Base-by-base conservation (phyloP, 1,140 invertebrate genomes). In the Ladona fulva region DNA sequence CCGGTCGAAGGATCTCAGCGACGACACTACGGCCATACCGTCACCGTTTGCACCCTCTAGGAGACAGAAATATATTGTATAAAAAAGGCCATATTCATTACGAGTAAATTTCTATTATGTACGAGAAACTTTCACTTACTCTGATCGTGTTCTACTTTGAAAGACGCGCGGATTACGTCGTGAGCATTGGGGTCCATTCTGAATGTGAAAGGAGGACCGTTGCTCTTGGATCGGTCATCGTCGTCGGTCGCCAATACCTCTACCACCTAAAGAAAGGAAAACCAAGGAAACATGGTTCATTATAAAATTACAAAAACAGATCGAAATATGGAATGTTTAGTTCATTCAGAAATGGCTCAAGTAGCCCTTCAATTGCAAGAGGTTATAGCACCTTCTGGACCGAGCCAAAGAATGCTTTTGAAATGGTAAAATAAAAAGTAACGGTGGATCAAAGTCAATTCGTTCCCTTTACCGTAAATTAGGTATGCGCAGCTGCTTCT, bases 231-330 rank as follows among this genome's bases (percentile, higher is more conserved):
- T 79, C 95, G 88, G 85, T 97, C 95, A 83, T 97, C 95, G 84
- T 97, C 95, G 85, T 99, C 97, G 0, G 95, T 97, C 0, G 96
- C 97, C 77, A 97, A 88, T 78, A 99, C 94, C 86, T 97, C 95
- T 1, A 96, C 93, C 12, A 97, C 52, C 52, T 66, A 12, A 19
- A 3, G 12, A 66, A 66, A 66, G n/a, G 52, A 66, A 66, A 66
- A 19, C 14, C 12, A 66, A 12, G 1, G 52, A 6, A 5, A 37
- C 8, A 37, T 37, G 3, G 29, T 5, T 37, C 8, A 8, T 1
- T 5, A 37, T 37, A 1, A 37, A 5, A 37, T 37, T 37, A 37
- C 3, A 37, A 5, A 37, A 37, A 37, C 29, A 37, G 29, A 37
- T 5, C 29, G 29, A 37, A 37, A 37, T 5, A 37, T 5, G 29